Base-by-base conservation (phyloP, 2,113 vertebrate genomes). In the Crotalus helleri region DNA sequence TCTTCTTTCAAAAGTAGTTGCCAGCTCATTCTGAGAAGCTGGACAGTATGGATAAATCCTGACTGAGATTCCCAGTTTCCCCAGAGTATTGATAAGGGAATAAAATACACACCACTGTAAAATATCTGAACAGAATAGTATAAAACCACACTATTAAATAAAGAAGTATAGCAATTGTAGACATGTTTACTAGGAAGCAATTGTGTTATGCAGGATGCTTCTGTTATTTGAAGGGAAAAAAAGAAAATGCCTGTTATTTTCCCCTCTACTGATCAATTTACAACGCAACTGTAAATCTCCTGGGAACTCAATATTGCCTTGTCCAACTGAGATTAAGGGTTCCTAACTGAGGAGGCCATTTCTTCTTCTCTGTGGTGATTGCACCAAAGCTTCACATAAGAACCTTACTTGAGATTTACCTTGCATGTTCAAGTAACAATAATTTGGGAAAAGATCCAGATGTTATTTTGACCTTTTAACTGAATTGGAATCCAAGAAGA, bases 341-440 rank as follows among this genome's bases (percentile, higher is more conserved):
- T 51, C 2, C 92, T 90, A 59, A 94, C 94, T 85, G 87, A 94
- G 39, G 51, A 57, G 88, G 54, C 87, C 64, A n/a, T 8, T 33
- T 29, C 64, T 46, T 93, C 92, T 94, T 92, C 57, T 93, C 94
- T 95, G 93, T 86, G 51, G 49, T 64, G 0, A 1, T 90, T 91
- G 4, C 29, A 87, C 11, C 3, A 7, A 10, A 91, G 7, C 21
- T 49, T 58, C 26, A 33, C 26, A 88, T 74, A 95, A 92, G 3
- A 93, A 21, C 5, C 87, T 24, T 85, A 92, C 5, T 89, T 94
- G 39, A 91, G 94, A 94, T 91, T 96, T 59, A 94, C 59, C 55
- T 92, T 55, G 53, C 81, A 64, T 96, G 93, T 64, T 26, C 46
- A 61, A 88, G 26, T 46, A 39, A 86, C 44, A 29, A 46, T 49